Base-by-base conservation (phyloP, 2,888 invertebrate species). In the Desoria tigrina region DNA sequence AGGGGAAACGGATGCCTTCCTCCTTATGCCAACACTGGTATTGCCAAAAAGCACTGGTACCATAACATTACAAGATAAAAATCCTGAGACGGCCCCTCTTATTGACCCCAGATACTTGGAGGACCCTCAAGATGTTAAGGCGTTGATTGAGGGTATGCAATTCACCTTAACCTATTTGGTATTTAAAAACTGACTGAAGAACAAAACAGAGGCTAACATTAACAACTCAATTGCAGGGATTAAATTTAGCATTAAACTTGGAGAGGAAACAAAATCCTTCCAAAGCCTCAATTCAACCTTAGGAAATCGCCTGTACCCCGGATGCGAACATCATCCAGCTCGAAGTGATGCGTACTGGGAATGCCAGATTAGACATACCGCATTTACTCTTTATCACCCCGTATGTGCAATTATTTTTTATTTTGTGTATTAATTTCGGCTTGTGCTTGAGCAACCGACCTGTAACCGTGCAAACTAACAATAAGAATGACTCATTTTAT, bases 101-200 rank as follows among this genome's bases (percentile, higher is more conserved):
- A 72, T 75, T 51, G 69, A 76, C 58, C 76, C 76, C 11, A 64
- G 63, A 24, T 76, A 72, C 26, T 61, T 76, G 42, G 65, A 71
- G 49, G 58, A 74, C 56, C 65, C 65, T 2, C 59, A 68, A 11
- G 76, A 76, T 61, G 51, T 73, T 3, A 61, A 68, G n/a, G 63
- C 64, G 11, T 42, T 76, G 2, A 45, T 71, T 16, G 76, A 76
- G 62, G 69, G 75, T 73, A 42, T 6, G 9, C 11, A 32, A 32
- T 11, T n/a, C n/a, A n/a, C n/a, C n/a, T n/a, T n/a, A n/a, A n/a
- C n/a, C n/a, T n/a, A n/a, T n/a, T n/a, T n/a, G n/a, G n/a, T n/a
- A n/a, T n/a, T n/a, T 39, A 39, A 16, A 39, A 11, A 39, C 9
- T 39, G 39, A 39, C 9, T 39, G 39, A 39, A 39, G 9, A 39